Conservation (phyloP, 2,797 vertebrate genomes). For the Buphagus erythrorhynchus region DNA sequence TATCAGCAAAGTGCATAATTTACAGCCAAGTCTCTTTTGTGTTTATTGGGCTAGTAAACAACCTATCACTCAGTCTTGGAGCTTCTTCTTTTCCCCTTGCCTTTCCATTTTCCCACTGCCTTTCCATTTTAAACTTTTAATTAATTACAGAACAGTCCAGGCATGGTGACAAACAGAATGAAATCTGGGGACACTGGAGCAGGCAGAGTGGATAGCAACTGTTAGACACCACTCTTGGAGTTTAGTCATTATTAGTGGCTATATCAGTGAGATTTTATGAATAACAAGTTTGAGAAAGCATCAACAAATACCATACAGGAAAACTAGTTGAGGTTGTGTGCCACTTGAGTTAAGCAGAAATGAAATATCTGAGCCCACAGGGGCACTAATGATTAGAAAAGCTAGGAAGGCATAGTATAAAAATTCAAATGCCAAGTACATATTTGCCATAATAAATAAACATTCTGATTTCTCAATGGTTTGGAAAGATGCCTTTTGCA, state of each 20-base stretch:
- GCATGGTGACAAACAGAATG: not conserved
- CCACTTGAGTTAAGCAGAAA: not conserved
- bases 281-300: not conserved
- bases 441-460: not conserved
- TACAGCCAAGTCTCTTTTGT: not conserved
- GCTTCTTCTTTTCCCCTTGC: not conserved
- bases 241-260: not conserved
- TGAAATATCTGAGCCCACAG: not conserved
- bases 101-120: conserved; percentile 1
- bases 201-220: not conserved
- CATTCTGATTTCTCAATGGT: not conserved
- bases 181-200: not conserved
- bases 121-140: conserved; percentile 31
- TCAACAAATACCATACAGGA: not conserved
- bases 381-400: not conserved
- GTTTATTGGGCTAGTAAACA: not conserved
- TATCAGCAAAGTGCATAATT: not conserved
- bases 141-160: not conserved
- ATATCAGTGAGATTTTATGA: not conserved
- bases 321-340: not conserved
- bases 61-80: not conserved
- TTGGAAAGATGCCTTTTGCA: not conserved
- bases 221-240: not conserved
- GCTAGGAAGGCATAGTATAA: not conserved
- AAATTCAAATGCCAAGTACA: not conserved